Percentiles rank a stretch among this genome's conserved stretches.
These are phyloP conservation scores for Heteronetta atricapilla DNA, from an alignment of 2,113 vertebrate species.

Conservation along the genomic window DNA sequence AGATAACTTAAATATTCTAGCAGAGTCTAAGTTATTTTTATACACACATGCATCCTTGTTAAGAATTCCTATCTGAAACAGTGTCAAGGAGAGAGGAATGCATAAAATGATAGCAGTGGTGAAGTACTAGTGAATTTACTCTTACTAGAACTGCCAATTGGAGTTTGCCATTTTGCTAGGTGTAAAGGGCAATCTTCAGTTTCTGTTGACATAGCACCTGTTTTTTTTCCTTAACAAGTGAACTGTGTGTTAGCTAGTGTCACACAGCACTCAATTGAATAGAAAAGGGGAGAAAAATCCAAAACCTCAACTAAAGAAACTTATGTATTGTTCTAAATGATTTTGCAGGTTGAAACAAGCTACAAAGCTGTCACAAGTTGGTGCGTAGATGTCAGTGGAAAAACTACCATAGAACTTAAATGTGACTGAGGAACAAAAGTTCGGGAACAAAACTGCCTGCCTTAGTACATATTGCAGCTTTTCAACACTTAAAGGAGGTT, in stretches of 20 bases:
- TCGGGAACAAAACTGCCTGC: not conserved
- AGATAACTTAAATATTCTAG: not conserved
- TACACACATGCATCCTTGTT: not conserved
- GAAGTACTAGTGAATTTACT: not conserved
- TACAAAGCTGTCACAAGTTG: not conserved
- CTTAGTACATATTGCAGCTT: not conserved
- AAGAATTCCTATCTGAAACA: not conserved
- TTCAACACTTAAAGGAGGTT: not conserved
- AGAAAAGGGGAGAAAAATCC: not conserved
- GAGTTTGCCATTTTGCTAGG: not conserved
- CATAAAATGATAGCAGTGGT: not conserved
- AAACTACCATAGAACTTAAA: not conserved
- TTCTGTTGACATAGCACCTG: not conserved
- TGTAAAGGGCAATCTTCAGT: not conserved
- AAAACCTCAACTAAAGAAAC: not conserved
- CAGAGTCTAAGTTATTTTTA: too few species aligned
- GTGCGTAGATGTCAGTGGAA: not conserved
- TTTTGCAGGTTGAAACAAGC: not conserved
- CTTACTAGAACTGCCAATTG: not conserved
- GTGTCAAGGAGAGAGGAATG: not conserved
- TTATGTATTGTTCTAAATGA: accelerated
- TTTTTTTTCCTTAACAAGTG: not conserved
- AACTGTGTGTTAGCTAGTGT: not conserved
- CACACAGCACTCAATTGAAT: not conserved
- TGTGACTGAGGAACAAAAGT: not conserved